Percentiles rank a stretch among this genome's conserved stretches.
Conservation (phyloP, 2,797 vertebrate species). For the Acrossocheilus fasciatus region DNA sequence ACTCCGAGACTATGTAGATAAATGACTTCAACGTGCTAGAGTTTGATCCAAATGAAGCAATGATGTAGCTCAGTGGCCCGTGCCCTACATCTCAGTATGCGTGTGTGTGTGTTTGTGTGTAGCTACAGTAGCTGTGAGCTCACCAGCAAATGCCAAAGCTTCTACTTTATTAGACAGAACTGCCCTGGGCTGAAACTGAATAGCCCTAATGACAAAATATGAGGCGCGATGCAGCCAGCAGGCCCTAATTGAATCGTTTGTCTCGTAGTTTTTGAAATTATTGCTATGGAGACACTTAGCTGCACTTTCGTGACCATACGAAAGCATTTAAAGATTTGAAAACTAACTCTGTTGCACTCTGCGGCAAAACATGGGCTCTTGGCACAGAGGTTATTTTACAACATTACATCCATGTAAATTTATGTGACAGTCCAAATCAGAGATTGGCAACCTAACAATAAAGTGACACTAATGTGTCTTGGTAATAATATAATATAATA, state of each 20-base stretch:
- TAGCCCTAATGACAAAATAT: slow-evolving; percentile 52
- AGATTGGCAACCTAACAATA: neutral
- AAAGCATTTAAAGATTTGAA: slow-evolving; percentile 42
- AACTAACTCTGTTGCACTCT: slow-evolving; percentile 26
- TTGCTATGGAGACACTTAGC: slow-evolving; percentile 43
- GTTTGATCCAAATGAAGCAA: slow-evolving; percentile 81
- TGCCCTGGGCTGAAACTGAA: slow-evolving; percentile 38
- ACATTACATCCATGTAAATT: neutral
- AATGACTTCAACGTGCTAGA: slow-evolving; percentile 74
- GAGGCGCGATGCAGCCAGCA: slow-evolving; percentile 48
- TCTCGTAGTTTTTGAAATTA: slow-evolving; percentile 50
- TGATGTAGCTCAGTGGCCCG: slow-evolving; percentile 80
- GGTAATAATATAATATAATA: neutral
- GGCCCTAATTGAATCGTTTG: slow-evolving; percentile 55
- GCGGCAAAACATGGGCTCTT: neutral
- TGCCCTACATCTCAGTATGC: slow-evolving; percentile 66
- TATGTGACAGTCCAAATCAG: neutral
- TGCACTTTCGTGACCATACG: slow-evolving; percentile 38
- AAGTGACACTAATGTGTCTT: neutral
- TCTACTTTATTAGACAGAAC: slow-evolving; percentile 56
- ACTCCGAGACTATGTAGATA: slow-evolving; percentile 74
- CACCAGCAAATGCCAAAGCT: slow-evolving; percentile 56
- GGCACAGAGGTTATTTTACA: neutral
- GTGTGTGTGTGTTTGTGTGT: slow-evolving; percentile 42
- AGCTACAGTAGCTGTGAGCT: slow-evolving; percentile 45